Base-by-base conservation (phyloP, 2,113 vertebrate species). In the Hemibagrus wyckioides region DNA sequence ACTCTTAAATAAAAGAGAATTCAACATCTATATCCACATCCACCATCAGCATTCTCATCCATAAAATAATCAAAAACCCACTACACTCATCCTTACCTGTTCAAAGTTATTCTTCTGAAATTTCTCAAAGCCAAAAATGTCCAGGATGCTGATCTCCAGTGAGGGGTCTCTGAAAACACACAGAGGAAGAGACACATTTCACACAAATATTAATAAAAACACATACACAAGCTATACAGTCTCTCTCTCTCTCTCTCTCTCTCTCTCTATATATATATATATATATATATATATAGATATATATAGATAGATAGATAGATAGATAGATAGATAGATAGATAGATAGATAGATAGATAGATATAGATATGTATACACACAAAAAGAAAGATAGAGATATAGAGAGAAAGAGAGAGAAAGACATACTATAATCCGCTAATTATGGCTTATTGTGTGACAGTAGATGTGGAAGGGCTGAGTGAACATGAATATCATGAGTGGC, bases 111-210 rank as follows among this genome's bases (percentile, higher is more conserved):
- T 99, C 92, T 93, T 97, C 63, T 96, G 97, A 93, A 98, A 96
- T 88, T 97, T 97, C 93, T 98, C 96, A 95, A 99, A 99, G 75
- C 98, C 98, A 93, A 97, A 99, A 90, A 99, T 95, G 92, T 99
- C 97, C 93, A 99, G 90, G 86, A 99, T 95, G 79, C 95, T 96
- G 83, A 99, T 96, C 93, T 97, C 96, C 92, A 97, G 89, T 0
- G 94, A 88, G 50, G 95, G 96, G 73, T 96, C 92, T 86, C 98
- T 99, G 90, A 30, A 90, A 15, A 80, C 61, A 87, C 21, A 88
- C 19, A 85, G 23, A 83, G 6, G 7, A 80, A 59, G 44, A 88
- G 14, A 63, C 25, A 80, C 30, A 33, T 33, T 36, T 19, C 11
- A 73, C 15, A 44, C 36, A 52, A 25, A 77, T 28, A n/a, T 4